These are phyloP conservation scores for Patella depressa DNA, from an alignment of 2,888 invertebrate species.

Conservation along the genomic window DNA sequence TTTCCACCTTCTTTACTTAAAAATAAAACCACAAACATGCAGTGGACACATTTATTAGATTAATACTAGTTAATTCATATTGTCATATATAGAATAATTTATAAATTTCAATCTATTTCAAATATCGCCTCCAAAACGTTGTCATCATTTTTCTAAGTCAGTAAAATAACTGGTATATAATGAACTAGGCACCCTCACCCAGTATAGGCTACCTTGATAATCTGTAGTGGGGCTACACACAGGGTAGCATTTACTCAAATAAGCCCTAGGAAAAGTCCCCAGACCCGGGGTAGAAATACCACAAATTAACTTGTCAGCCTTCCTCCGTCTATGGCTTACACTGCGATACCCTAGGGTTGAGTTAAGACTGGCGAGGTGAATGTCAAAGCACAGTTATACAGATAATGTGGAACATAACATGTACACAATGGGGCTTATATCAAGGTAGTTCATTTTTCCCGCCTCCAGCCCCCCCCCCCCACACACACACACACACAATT, in stretches of 20 bases:
- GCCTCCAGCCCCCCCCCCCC: too few species aligned
- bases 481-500: too few species aligned
- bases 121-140: too few species aligned
- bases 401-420: constrained; percentile 43
- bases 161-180: background rate
- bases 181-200: background rate
- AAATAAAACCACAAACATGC: too few species aligned
- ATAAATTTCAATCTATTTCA: too few species aligned
- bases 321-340: constrained; percentile 27
- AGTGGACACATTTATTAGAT: too few species aligned
- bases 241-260: constrained; percentile 32
- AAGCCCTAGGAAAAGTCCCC: constrained; percentile 62
- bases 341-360: constrained; percentile 52
- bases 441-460: constrained; percentile 32
- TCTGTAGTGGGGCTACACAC: constrained; percentile 47
- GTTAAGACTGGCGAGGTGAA: constrained; percentile 49
- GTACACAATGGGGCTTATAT: constrained; percentile 61
- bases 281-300: constrained; percentile 58
- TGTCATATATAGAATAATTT: too few species aligned
- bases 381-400: constrained; percentile 62
- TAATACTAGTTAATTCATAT: too few species aligned
- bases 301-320: constrained; percentile 33
- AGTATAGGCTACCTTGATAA: background rate
- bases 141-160: too few species aligned
- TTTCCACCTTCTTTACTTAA: too few species aligned